Evolutionary conservation across 2,797 vertebrate species (phyloP).

Genomic region (Oryzias sinensis): DNA sequence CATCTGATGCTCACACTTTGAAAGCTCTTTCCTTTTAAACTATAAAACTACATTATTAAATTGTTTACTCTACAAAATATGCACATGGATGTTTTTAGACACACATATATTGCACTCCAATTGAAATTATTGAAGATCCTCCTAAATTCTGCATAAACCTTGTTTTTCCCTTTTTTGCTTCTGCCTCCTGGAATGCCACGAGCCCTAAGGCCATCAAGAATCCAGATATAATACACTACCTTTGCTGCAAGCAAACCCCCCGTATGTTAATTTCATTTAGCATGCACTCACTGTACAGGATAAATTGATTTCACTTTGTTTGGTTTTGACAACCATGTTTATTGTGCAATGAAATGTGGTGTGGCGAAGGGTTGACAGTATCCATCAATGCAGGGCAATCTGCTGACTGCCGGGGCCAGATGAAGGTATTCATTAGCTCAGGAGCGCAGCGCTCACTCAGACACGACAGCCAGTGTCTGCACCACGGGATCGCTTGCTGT

Average conservation of each 20-base stretch:
- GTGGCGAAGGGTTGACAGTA: conserved; percentile 93
- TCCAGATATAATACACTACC: conserved; percentile 90
- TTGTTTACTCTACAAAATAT: neutral
- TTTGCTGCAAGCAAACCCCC: conserved; percentile 77
- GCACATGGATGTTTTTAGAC: conserved; percentile 3
- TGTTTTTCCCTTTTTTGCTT: conserved; percentile 24
- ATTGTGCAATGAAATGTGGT: conserved; percentile 99
- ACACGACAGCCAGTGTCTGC: conserved; percentile 87
- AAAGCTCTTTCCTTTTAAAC: neutral
- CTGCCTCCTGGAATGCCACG: conserved; percentile 22
- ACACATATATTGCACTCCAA: conserved; percentile 3
- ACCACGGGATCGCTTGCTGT: conserved; percentile 81
- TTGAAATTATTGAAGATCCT: conserved; percentile 9
- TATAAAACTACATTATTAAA: neutral
- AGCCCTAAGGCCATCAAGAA: conserved; percentile 61
- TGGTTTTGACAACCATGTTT: conserved; percentile 98
- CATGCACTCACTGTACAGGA: conserved; percentile 95
- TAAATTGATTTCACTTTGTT: conserved; percentile 99
- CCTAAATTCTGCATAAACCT: conserved; percentile 4
- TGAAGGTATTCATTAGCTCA: conserved; percentile 99
- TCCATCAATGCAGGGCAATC: conserved; percentile 97
- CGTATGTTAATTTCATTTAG: conserved; percentile 99
- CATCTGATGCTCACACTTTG: too few relatives aligned
- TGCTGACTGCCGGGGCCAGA: conserved; percentile 98
- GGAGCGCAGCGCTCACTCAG: conserved; percentile 87